Percentiles rank a stretch among this genome's conserved stretches.
Conservation (phyloP, 2,797 vertebrate species). For the Molothrus aeneus region DNA sequence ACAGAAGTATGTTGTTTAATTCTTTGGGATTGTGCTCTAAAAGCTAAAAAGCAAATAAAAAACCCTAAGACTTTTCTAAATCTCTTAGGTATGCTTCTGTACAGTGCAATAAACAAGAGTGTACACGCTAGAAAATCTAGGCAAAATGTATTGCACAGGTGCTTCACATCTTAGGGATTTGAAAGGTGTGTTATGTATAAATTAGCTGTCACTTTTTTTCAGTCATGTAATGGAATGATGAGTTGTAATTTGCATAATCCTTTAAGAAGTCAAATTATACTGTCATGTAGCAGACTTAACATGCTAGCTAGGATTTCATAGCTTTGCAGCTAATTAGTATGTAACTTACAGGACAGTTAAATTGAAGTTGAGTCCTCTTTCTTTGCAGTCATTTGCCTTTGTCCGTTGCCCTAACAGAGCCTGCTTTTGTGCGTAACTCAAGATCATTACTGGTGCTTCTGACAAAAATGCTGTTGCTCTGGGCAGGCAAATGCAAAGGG, state of each 20-base stretch:
- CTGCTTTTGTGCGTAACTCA: conserved; percentile 67
- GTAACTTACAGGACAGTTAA: conserved; percentile 89
- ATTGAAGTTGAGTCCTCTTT: conserved; percentile 82
- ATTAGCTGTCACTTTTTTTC: conserved; percentile 94
- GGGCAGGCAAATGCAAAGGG: conserved; percentile 53
- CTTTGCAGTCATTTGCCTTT: conserved; percentile 80
- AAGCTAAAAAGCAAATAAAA: conserved; percentile 58
- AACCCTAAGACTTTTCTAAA: conserved; percentile 60
- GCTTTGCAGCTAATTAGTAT: conserved; percentile 91
- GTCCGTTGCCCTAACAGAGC: conserved; percentile 77
- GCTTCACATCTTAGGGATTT: conserved; percentile 88
- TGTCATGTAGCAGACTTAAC: conserved; percentile 96
- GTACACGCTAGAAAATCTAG: conserved; percentile 75
- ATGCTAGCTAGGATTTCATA: conserved; percentile 91
- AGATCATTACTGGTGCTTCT: conserved; percentile 39
- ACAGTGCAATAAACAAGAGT: conserved; percentile 80
- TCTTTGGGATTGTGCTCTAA: conserved; percentile 73
- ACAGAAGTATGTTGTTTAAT: conserved; percentile 67
- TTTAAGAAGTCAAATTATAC: conserved; percentile 97
- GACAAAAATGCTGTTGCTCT: conserved; percentile 50
- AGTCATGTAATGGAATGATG: conserved; percentile 90
- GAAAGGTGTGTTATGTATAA: conserved; percentile 94
- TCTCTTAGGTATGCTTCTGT: conserved; percentile 75
- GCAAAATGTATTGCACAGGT: conserved; percentile 86
- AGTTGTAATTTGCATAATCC: conserved; percentile 94